phyloP scores from a whole-genome alignment of 64 coral and sea anemone species.

The Exaiptasia diaphana region DNA sequence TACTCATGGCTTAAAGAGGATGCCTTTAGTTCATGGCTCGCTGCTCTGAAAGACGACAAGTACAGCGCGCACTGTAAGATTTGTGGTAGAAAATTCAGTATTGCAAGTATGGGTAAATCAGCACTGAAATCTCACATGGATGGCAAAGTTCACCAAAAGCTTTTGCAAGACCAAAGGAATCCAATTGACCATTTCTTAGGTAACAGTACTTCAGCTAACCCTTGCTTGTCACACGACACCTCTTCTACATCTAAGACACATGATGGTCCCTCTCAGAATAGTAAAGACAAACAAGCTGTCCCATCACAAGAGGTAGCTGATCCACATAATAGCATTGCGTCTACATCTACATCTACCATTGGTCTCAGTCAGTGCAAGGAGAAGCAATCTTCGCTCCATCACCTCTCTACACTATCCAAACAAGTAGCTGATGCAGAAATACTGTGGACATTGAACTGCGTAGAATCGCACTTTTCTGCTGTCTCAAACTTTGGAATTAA shows the following conservation, averaged over 20 bases:
- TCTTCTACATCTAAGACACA: not conserved
- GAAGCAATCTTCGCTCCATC: not conserved
- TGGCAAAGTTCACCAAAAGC: slow-evolving; percentile 17
- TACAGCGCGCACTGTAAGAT: slow-evolving; percentile 41
- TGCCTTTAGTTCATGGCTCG: slow-evolving; percentile 38
- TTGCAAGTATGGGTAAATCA: slow-evolving; percentile 19
- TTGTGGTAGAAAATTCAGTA: slow-evolving; percentile 35
- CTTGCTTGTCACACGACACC: slow-evolving; percentile 8
- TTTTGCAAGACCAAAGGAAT: slow-evolving; percentile 28
- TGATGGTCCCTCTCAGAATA: slow-evolving; percentile 30
- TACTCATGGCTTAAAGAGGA: slow-evolving; percentile 38
- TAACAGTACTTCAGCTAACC: slow-evolving; percentile 9
- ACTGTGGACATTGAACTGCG: slow-evolving; percentile 60
- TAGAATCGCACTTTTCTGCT: slow-evolving; percentile 55
- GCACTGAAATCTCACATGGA: slow-evolving; percentile 21
- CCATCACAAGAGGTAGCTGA: slow-evolving; percentile 22
- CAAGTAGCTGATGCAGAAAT: slow-evolving; percentile 59
- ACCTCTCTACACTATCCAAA: slow-evolving; percentile 26
- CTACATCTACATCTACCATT: not conserved
- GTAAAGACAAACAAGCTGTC: slow-evolving; percentile 33
- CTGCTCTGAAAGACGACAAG: slow-evolving; percentile 33
- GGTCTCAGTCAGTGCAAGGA: not conserved
- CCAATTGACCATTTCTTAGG: slow-evolving; percentile 17
- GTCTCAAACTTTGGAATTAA: slow-evolving; percentile 63
- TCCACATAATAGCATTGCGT: not conserved